Evolutionary conservation across 2,797 vertebrate species (phyloP).

Genomic region (Diplodus puntazzo): DNA sequence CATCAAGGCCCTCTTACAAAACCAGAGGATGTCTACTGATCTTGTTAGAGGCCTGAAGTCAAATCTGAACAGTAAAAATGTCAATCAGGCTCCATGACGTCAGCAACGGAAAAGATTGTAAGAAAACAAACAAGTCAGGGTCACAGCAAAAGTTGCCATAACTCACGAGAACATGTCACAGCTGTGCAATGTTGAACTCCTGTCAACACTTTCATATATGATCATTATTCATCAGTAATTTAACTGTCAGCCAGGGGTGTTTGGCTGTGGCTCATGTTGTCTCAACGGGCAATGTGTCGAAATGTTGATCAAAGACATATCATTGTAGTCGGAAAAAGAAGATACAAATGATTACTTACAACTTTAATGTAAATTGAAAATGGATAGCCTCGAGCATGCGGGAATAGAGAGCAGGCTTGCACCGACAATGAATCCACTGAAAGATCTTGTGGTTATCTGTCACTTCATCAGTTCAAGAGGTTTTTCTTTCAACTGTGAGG

Average conservation of each 20-base stretch:
- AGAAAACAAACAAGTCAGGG: slow-evolving; percentile 10
- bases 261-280: neutral
- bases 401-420: neutral
- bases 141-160: neutral
- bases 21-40: neutral
- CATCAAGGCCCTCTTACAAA: neutral
- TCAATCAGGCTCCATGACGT: neutral
- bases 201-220: slow-evolving; percentile 5
- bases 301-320: neutral
- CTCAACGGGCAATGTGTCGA: neutral
- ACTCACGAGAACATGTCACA: slow-evolving; percentile 30
- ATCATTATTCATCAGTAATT: slow-evolving; percentile 8
- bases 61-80: slow-evolving; percentile 5
- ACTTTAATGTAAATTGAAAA: neutral
- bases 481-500: neutral
- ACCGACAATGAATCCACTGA: neutral
- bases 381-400: rapidly evolving
- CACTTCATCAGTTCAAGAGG: neutral
- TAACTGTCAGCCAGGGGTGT: slow-evolving; percentile 5
- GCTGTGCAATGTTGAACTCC: neutral
- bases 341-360: neutral
- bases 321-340: neutral
- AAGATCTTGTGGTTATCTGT: neutral
- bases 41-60: neutral
- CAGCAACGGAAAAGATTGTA: neutral